These are phyloP conservation scores for Philaethria dido DNA, from an alignment of 2,888 invertebrate genomes.

Conservation along the genomic window DNA sequence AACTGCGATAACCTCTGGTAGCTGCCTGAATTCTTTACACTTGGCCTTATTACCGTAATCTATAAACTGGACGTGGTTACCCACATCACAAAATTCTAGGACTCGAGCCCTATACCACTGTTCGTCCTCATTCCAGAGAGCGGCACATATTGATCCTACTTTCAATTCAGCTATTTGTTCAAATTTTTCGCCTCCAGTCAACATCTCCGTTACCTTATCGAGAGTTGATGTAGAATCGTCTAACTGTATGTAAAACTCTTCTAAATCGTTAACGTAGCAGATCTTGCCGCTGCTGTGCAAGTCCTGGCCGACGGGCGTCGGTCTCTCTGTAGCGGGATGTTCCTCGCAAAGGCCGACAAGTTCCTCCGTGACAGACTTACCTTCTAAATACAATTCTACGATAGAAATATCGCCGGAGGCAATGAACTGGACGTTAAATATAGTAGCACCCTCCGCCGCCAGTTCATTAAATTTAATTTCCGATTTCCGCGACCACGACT, in stretches of 20 bases:
- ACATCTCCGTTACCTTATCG: constrained; percentile 84
- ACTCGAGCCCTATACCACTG: constrained; percentile 87
- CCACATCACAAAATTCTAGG: constrained; percentile 81
- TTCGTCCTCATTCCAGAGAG: constrained; percentile 86
- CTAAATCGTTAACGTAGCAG: constrained; percentile 86
- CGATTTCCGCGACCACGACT: constrained; percentile 86
- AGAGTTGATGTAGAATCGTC: constrained; percentile 82
- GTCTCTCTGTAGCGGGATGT: constrained; percentile 65
- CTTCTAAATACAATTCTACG: constrained; percentile 85
- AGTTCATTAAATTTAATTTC: constrained; percentile 87
- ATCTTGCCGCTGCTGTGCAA: constrained; percentile 84
- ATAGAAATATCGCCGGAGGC: constrained; percentile 86
- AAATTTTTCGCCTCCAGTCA: constrained; percentile 80
- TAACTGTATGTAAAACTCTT: constrained; percentile 89
- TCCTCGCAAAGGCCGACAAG: constrained; percentile 81
- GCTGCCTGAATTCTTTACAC: constrained; percentile 82
- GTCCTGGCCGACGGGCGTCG: constrained; percentile 72
- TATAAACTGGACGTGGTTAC: constrained; percentile 85
- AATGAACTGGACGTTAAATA: constrained; percentile 87
- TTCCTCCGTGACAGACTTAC: constrained; percentile 85
- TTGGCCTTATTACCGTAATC: constrained; percentile 88
- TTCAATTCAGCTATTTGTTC: constrained; percentile 77
- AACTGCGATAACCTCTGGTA: constrained; percentile 84
- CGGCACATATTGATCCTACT: constrained; percentile 86
- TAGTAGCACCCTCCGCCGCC: constrained; percentile 87